Evolutionary conservation across 2,888 invertebrate genomes (phyloP).

Genomic region (Celastrina argiolus): DNA sequence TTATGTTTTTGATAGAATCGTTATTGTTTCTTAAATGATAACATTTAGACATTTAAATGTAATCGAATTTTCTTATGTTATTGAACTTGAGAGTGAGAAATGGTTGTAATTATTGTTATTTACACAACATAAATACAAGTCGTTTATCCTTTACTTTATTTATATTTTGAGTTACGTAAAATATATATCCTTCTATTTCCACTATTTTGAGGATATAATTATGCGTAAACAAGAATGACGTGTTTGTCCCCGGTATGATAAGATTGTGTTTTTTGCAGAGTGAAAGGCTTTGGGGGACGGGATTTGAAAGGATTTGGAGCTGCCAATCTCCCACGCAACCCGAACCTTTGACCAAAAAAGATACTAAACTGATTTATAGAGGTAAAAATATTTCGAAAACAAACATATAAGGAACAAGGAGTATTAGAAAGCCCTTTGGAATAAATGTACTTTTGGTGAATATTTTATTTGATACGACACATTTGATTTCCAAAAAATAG

Average conservation of each 20-base stretch:
- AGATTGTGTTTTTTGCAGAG: conserved; percentile 46
- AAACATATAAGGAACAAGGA: conserved; percentile 12
- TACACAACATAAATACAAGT: no score
- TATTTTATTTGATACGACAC: neutral
- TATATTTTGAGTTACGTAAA: neutral
- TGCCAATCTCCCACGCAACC: conserved; percentile 61
- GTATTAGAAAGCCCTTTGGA: neutral
- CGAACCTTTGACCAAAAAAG: conserved; percentile 59
- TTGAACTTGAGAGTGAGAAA: no score
- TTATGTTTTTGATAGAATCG: no score
- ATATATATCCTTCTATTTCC: no score
- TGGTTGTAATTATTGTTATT: no score
- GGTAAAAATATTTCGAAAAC: conserved; percentile 28
- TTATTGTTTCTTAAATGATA: no score
- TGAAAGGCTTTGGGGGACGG: conserved; percentile 47
- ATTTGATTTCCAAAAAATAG: neutral
- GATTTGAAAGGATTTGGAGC: conserved; percentile 68
- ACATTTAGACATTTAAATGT: no score
- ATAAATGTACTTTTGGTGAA: neutral
- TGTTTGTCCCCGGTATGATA: conserved; percentile 11
- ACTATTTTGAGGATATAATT: neutral
- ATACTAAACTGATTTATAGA: conserved; percentile 60
- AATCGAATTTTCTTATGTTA: no score
- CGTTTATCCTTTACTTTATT: no score
- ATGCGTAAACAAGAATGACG: conserved; percentile 14